Percentiles rank a stretch among this genome's conserved stretches.
These are phyloP conservation scores for Accipiter cooperii DNA, from an alignment of 2,113 vertebrate species.

Conservation along the genomic window DNA sequence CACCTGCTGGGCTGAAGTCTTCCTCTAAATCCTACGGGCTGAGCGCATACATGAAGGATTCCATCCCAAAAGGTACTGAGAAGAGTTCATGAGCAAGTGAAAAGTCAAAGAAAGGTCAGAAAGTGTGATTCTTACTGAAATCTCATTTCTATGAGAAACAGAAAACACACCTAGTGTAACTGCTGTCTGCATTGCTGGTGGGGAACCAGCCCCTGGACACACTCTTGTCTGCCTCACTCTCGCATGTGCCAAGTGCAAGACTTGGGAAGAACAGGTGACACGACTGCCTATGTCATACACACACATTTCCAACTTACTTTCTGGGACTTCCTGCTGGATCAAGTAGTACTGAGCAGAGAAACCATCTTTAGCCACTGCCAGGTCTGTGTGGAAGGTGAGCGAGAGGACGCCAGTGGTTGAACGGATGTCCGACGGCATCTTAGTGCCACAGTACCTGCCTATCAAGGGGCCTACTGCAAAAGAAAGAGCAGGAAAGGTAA, in stretches of 20 bases:
- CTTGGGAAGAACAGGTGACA: neutral
- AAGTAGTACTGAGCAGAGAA: slow-evolving; percentile 95
- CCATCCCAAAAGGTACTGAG: neutral
- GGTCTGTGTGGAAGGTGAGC: slow-evolving; percentile 93
- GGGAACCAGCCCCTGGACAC: neutral
- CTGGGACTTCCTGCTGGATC: slow-evolving; percentile 86
- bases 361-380: slow-evolving; percentile 96
- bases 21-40: neutral
- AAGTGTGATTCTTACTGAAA: neutral
- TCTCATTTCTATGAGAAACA: neutral
- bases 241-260: neutral
- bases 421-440: slow-evolving; percentile 89
- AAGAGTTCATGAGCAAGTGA: neutral
- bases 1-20: neutral
- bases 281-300: neutral
- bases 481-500: slow-evolving; percentile 32
- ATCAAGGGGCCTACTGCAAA: slow-evolving; percentile 91
- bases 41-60: neutral
- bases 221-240: neutral
- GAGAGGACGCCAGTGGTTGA: slow-evolving; percentile 92
- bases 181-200: neutral
- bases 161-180: neutral
- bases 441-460: slow-evolving; percentile 93
- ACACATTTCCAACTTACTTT: slow-evolving; percentile 80
- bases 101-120: neutral